phyloP scores from a whole-genome alignment of 1,140 invertebrate species.

The Papilio dardanus region DNA sequence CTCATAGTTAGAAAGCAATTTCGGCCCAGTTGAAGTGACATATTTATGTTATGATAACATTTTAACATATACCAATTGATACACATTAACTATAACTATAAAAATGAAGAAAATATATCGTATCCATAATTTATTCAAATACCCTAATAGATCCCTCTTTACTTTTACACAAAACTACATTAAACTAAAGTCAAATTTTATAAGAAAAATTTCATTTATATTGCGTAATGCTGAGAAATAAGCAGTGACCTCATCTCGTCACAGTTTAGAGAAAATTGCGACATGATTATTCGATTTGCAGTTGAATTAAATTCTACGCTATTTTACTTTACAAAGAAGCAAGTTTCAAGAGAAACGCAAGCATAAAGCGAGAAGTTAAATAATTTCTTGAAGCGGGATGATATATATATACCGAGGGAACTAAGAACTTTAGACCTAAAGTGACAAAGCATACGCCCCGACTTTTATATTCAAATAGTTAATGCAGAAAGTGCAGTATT shows the following conservation, averaged over 20 bases:
- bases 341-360: slow-evolving; percentile 4
- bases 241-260: background rate
- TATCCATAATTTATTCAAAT: too few species aligned
- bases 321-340: slow-evolving; percentile 4
- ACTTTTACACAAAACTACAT: background rate
- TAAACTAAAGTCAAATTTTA: background rate
- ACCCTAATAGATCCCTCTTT: too few species aligned
- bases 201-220: background rate
- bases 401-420: slow-evolving; percentile 1
- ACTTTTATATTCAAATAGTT: slow-evolving; percentile 17
- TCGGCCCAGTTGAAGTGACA: too few species aligned
- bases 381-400: slow-evolving; percentile 10
- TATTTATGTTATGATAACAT: too few species aligned
- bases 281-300: slow-evolving; percentile 21
- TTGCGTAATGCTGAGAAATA: background rate
- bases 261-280: background rate
- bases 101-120: too few species aligned
- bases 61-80: too few species aligned
- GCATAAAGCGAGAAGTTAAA: slow-evolving; percentile 22
- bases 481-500: background rate
- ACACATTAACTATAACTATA: too few species aligned
- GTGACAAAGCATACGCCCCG: slow-evolving; percentile 2
- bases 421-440: slow-evolving; percentile 20
- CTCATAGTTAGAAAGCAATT: too few species aligned
- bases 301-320: slow-evolving; percentile 3